These are phyloP conservation scores for Xestoiulus laeticollis DNA, from an alignment of 2,888 invertebrate genomes.

Conservation along the genomic window DNA sequence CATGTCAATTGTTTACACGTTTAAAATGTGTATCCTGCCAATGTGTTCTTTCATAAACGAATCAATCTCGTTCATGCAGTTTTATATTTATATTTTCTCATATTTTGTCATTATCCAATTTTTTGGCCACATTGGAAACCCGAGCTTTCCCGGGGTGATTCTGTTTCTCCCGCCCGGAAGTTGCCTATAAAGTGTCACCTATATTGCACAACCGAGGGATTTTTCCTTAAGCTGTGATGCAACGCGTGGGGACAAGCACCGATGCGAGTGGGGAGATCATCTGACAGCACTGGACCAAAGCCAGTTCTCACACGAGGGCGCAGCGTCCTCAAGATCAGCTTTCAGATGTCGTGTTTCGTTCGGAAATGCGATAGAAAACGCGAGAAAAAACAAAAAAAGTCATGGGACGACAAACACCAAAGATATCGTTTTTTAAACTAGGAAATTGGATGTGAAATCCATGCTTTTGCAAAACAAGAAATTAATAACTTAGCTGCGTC, in stretches of 20 bases:
- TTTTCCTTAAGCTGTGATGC: not conserved
- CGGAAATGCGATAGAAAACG: not conserved
- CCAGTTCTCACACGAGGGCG: constrained; percentile 26
- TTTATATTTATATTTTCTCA: too few species aligned
- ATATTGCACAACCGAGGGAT: not conserved
- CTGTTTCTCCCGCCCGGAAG: not conserved
- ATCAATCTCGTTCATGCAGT: too few species aligned
- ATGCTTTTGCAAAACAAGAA: not conserved
- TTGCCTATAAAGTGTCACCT: not conserved
- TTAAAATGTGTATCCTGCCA: too few species aligned
- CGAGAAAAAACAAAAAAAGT: not conserved
- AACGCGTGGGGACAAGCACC: not conserved
- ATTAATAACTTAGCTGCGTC: not conserved
- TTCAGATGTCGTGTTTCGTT: not conserved
- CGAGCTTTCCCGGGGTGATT: not conserved
- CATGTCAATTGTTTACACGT: too few species aligned
- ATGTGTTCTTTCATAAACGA: too few species aligned
- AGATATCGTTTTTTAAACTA: not conserved
- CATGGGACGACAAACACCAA: not conserved
- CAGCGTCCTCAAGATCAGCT: not conserved
- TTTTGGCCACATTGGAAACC: not conserved
- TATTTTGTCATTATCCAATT: too few species aligned
- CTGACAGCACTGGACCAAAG: not conserved
- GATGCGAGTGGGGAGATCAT: not conserved
- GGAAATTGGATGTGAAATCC: not conserved